Base-by-base conservation (phyloP, 2,797 vertebrate species). In the Danio kyathit region DNA sequence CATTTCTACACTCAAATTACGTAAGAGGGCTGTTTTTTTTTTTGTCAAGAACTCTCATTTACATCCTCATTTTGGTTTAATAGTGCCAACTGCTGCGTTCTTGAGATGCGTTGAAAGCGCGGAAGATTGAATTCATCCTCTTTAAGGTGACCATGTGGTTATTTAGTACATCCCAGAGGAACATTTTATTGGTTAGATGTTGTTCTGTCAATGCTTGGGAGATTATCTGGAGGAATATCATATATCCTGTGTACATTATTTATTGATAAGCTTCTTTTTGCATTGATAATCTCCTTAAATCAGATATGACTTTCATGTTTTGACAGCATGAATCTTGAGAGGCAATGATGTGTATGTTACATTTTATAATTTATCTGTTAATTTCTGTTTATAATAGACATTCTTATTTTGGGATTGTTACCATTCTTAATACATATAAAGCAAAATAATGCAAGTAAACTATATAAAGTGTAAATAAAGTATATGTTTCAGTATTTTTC, bases 1-100 rank as follows among this genome's bases (percentile, higher is more conserved):
- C n/a, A 43, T 49, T 48, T 71, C 63, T 65, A 43, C 43, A 43
- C 61, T 59, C 41, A 64, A 40, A 54, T 84, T 84, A 74, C 57
- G 29, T 57, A 79, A 79, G 41, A 52, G 43, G 59, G 67, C 11
- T 56, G 1, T 78, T 63, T 76, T 54, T 17, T 54, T 11, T 70
- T 70, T 71, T 51, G 41, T 71, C 6, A 67, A 77, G 56, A 44
- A 56, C 49, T 65, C n/a, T 65, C n/a, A 41, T 65, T 61, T 59
- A 12, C 43, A 61, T 57, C 49, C 60, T 71, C 41, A 65, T 46
- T 29, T 66, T 38, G 65, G 19, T 17, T 51, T 54, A 57, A 11
- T 61, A 49, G 21, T n/a, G 6, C 40, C 52, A 69, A 59, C 44
- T 59, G 14, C 52, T 48, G 29, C 10, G n/a, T 14, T 49, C 56